Percentiles rank a stretch among this genome's conserved stretches.
phyloP scores from a whole-genome alignment of 2,797 vertebrate species.

The Malurus leucopterus region DNA sequence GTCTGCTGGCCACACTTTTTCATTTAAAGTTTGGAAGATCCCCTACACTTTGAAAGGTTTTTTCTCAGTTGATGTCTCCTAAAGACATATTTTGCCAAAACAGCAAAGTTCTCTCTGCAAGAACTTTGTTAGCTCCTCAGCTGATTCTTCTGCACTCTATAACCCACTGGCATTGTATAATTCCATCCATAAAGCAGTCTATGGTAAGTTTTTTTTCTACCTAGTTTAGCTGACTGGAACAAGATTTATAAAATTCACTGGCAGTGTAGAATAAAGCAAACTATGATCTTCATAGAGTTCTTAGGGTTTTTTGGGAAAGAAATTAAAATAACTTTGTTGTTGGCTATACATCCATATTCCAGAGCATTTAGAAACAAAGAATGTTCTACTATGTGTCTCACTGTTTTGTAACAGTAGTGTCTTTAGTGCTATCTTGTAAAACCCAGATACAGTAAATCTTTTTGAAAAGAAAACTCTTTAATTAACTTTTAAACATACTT shows the following conservation, averaged over 20 bases:
- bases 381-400: background rate
- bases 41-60: background rate
- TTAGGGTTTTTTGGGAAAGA: background rate
- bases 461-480: background rate
- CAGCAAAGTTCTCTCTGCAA: background rate
- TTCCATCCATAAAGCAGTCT: background rate
- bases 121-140: background rate
- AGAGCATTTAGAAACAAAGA: background rate
- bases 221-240: background rate
- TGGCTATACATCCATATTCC: background rate
- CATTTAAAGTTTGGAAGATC: background rate
- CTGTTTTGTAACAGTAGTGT: background rate
- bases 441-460: background rate
- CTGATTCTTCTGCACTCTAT: background rate
- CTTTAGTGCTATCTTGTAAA: background rate
- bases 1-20: background rate
- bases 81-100: background rate
- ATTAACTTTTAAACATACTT: background rate
- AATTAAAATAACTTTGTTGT: background rate
- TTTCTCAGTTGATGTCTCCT: background rate
- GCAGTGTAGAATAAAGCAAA: background rate
- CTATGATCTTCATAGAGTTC: background rate
- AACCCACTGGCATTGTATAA: background rate
- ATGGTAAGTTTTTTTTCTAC: background rate
- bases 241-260: background rate